These are phyloP conservation scores for Ispidina lecontei DNA, from an alignment of 2,797 vertebrate species.

Conservation along the genomic window DNA sequence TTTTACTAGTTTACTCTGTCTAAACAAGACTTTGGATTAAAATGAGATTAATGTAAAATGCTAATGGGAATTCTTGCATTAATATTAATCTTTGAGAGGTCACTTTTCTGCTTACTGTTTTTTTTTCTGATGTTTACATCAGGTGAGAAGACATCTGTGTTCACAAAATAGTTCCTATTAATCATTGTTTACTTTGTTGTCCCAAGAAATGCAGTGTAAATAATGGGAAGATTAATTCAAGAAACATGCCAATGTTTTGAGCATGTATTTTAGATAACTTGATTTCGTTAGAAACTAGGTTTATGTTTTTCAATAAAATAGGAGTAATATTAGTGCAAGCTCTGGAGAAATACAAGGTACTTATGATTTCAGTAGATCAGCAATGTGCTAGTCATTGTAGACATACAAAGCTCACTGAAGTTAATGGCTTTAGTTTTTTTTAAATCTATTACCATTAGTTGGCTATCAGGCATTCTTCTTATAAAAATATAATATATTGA, in stretches of 20 bases:
- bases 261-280: background rate
- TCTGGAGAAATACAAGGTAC: background rate
- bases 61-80: background rate
- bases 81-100: background rate
- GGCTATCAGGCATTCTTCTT: background rate
- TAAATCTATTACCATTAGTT: background rate
- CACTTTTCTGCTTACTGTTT: background rate
- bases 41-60: background rate
- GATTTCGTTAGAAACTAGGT: background rate
- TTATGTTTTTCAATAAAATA: background rate
- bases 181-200: constrained; percentile 33
- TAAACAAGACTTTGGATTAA: background rate
- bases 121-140: constrained; percentile 11
- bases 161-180: background rate
- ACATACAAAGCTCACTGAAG: background rate
- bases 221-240: background rate
- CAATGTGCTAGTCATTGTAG: background rate
- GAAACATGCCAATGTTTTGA: background rate
- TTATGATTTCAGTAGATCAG: background rate
- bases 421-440: background rate
- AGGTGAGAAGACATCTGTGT: background rate
- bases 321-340: background rate
- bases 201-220: constrained; percentile 15
- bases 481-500: background rate
- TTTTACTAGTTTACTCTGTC: background rate